phyloP scores from a whole-genome alignment of 2,888 invertebrate species.

The Pristionchus mayeri region DNA sequence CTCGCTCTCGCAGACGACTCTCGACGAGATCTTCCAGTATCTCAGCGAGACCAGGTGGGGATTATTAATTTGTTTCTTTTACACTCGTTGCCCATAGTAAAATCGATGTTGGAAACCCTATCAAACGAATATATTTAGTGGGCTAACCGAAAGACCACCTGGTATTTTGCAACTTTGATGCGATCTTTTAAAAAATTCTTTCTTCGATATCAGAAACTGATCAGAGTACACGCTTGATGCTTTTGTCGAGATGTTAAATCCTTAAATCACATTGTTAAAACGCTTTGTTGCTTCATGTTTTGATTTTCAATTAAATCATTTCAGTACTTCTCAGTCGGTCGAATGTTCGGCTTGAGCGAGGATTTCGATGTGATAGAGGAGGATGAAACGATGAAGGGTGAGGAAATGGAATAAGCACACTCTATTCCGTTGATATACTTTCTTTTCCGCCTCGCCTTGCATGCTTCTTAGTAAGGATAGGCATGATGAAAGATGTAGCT shows the following conservation, averaged over 20 bases:
- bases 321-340: neutral
- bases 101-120: too few species aligned
- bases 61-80: neutral
- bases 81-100: too few species aligned
- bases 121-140: too few species aligned
- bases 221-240: too few species aligned
- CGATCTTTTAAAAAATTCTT: too few species aligned
- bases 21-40: conserved; percentile 71
- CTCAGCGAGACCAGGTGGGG: conserved; percentile 45
- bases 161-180: neutral
- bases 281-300: too few species aligned
- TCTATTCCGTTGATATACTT: neutral
- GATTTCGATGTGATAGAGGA: conserved; percentile 45
- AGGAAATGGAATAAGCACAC: neutral
- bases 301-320: neutral
- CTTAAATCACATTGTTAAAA: neutral
- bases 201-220: too few species aligned
- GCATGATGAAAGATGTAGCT: too few species aligned
- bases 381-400: conserved; percentile 43
- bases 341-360: conserved; percentile 48
- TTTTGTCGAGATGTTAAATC: neutral
- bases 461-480: neutral
- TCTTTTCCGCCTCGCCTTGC: neutral
- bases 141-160: too few species aligned
- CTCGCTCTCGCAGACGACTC: conserved; percentile 69